These are phyloP conservation scores for Agapornis canus DNA, from an alignment of 2,797 vertebrate species.

Conservation along the genomic window DNA sequence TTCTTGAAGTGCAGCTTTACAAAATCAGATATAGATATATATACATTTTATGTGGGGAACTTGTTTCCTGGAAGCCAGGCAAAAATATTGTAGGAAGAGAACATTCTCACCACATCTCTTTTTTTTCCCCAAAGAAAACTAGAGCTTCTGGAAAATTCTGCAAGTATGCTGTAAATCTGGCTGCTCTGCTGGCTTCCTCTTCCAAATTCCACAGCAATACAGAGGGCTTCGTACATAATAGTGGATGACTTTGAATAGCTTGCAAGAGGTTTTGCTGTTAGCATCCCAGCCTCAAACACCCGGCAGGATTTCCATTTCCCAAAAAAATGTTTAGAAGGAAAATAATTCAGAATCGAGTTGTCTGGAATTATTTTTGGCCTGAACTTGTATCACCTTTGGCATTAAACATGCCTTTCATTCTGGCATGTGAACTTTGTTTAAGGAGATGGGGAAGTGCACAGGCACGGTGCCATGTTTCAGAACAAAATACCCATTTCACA, in stretches of 20 bases:
- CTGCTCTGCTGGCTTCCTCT: conserved; percentile 4
- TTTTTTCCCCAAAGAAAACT: neutral
- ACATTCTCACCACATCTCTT: neutral
- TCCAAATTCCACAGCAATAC: conserved; percentile 29
- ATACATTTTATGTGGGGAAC: neutral
- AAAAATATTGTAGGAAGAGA: neutral
- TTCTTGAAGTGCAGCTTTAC: neutral
- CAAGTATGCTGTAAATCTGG: neutral
- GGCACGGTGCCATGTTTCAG: conserved; percentile 48
- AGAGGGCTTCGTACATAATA: conserved; percentile 14
- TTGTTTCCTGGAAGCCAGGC: neutral
- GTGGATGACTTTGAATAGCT: conserved; percentile 32
- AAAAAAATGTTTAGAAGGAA: conserved; percentile 8
- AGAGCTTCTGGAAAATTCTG: conserved; percentile 10
- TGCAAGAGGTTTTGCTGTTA: conserved; percentile 18
- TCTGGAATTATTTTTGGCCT: conserved; percentile 69
- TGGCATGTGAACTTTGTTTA: conserved; percentile 48
- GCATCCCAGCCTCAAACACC: conserved; percentile 18
- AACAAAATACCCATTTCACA: conserved; percentile 62
- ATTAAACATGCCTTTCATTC: conserved; percentile 55
- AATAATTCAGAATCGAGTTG: conserved; percentile 48
- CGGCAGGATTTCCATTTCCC: neutral
- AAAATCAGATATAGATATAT: neutral
- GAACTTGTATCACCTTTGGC: conserved; percentile 64
- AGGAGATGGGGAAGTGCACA: conserved; percentile 39